A percentile compares a stretch with the other conserved stretches of the same genome.
Conservation (phyloP, 2,888 invertebrate species). For the Cyclophora punctaria region DNA sequence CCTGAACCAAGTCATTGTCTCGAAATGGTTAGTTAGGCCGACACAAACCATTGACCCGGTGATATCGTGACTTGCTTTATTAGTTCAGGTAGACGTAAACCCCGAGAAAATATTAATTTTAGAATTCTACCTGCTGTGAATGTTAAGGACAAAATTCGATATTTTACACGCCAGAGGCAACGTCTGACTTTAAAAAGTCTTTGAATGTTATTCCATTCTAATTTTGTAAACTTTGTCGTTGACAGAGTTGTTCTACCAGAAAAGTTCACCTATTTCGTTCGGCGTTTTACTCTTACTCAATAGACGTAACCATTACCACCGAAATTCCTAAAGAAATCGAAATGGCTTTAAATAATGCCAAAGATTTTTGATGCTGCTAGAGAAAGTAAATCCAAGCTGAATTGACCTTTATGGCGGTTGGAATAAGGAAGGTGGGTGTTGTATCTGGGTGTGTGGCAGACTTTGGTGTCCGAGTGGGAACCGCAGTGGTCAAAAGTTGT, state of each 20-base stretch:
- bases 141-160: conserved; percentile 3
- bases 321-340: conserved; percentile 72
- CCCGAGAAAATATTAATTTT: not conserved
- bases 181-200: conserved; percentile 4
- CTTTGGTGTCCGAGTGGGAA: conserved; percentile 31
- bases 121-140: not conserved
- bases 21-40: not conserved
- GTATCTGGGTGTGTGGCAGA: conserved; percentile 15
- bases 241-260: not conserved
- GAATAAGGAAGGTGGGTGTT: conserved; percentile 21
- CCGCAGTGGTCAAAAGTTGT: conserved; percentile 54
- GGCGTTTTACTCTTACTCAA: conserved; percentile 9
- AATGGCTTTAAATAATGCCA: conserved; percentile 61
- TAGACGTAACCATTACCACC: conserved; percentile 22
- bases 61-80: not conserved
- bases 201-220: not conserved
- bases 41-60: not conserved
- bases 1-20: not conserved
- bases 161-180: conserved; percentile 9
- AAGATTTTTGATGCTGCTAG: not conserved
- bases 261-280: conserved; percentile 26
- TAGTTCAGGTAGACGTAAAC: not conserved
- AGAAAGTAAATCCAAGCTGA: conserved; percentile 6
- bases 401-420: conserved; percentile 16
- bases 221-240: too few relatives aligned